Evolutionary conservation across 2,113 vertebrate genomes (phyloP).

Genomic region (Misgurnus anguillicaudatus): DNA sequence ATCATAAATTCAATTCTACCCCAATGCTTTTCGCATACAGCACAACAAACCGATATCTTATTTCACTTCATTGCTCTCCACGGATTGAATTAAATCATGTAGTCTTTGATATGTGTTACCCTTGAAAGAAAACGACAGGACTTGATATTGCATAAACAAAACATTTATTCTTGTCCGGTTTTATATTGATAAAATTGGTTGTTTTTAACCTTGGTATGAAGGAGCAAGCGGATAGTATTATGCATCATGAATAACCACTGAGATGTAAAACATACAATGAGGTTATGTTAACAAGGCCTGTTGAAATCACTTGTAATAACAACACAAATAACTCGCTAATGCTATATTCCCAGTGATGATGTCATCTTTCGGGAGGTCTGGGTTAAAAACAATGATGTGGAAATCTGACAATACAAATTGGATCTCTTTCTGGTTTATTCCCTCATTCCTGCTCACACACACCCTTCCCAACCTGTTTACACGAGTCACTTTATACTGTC

Average conservation of each 20-base stretch:
- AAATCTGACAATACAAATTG: not conserved
- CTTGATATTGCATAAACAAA: constrained; percentile 40
- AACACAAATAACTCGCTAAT: not conserved
- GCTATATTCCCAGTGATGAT: not conserved
- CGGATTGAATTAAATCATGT: constrained; percentile 8
- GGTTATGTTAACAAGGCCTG: constrained; percentile 9
- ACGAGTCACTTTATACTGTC: not conserved
- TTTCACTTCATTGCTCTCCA: constrained; percentile 60
- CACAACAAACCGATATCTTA: constrained; percentile 70
- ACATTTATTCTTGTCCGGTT: constrained; percentile 12
- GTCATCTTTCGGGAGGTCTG: not conserved
- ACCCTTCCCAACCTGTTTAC: not conserved
- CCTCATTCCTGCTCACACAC: not conserved
- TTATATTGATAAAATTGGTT: constrained; percentile 1
- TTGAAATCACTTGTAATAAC: not conserved
- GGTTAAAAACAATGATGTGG: too few species aligned
- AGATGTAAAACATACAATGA: not conserved
- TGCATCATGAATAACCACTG: not conserved
- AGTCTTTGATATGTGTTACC: constrained; percentile 19
- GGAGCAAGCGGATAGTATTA: not conserved
- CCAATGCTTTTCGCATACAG: constrained; percentile 66
- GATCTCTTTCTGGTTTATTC: not conserved
- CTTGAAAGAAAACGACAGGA: constrained; percentile 31
- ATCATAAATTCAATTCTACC: constrained; percentile 76
- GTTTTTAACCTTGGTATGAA: not conserved